Conservation (phyloP, 35 echinoderm and acorn worm genomes). For the Lytechinus pictus region DNA sequence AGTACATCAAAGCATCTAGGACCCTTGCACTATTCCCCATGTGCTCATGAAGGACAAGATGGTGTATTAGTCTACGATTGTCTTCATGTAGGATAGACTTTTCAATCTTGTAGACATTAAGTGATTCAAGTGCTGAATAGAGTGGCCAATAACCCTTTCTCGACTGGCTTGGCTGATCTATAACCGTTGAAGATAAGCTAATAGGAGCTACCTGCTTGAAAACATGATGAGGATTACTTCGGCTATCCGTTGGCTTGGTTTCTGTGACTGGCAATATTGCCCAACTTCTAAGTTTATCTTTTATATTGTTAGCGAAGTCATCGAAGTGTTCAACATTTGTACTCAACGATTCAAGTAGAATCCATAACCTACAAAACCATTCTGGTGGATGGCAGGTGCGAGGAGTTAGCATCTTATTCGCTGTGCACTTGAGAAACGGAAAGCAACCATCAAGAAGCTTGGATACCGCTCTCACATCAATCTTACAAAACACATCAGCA, state of each 20-base stretch:
- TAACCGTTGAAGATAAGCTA: neutral
- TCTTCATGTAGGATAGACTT: neutral
- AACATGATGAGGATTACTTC: neutral
- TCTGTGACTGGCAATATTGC: slow-evolving; percentile 47
- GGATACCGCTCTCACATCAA: slow-evolving; percentile 53
- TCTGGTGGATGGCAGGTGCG: too few species aligned
- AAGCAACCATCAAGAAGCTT: neutral
- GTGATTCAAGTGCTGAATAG: slow-evolving; percentile 14
- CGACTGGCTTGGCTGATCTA: neutral
- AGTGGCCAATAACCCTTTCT: neutral
- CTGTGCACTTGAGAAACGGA: neutral
- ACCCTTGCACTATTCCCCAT: neutral
- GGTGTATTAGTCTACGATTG: neutral
- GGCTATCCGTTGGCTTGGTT: neutral
- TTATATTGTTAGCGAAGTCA: neutral
- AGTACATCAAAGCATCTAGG: slow-evolving; percentile 1
- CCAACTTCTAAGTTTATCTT: neutral
- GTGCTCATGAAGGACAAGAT: neutral
- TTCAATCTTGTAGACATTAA: slow-evolving; percentile 4
- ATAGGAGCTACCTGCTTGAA: neutral
- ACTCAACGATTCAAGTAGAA: neutral
- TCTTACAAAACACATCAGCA: neutral
- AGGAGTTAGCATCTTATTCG: neutral
- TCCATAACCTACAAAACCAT: slow-evolving; percentile 52
- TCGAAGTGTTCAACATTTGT: neutral